phyloP scores from a whole-genome alignment of 2,888 invertebrate genomes.

The Pachymerium ferrugineum region DNA sequence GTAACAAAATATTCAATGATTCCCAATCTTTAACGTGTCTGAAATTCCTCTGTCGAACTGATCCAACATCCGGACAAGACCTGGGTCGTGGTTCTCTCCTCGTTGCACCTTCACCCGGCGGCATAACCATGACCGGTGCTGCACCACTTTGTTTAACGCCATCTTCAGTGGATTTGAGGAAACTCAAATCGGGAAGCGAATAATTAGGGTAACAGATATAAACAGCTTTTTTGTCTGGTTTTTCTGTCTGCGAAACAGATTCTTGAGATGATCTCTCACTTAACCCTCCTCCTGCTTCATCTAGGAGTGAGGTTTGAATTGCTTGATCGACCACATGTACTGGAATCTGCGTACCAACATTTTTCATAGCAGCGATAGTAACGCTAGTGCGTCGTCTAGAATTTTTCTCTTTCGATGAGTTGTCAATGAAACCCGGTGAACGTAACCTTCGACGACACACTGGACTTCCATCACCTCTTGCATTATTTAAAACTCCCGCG shows the following conservation, averaged over 20 bases:
- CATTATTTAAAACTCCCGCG: constrained; percentile 36
- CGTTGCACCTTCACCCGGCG: constrained; percentile 43
- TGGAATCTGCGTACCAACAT: constrained; percentile 41
- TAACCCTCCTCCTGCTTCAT: background rate
- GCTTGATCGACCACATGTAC: constrained; percentile 41
- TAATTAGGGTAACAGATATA: constrained; percentile 88
- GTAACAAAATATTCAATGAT: constrained; percentile 79
- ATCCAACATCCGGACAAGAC: constrained; percentile 75
- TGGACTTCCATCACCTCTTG: constrained; percentile 23
- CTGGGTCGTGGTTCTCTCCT: constrained; percentile 54
- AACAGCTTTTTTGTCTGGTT: constrained; percentile 54
- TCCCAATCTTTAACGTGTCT: constrained; percentile 89
- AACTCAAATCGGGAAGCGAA: constrained; percentile 79
- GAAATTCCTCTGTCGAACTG: constrained; percentile 70
- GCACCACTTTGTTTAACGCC: constrained; percentile 38
- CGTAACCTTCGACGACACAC: background rate
- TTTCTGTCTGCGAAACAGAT: background rate
- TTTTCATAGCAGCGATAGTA: constrained; percentile 37
- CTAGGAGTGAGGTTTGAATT: constrained; percentile 40
- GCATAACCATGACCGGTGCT: background rate
- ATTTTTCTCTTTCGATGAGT: background rate
- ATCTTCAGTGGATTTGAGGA: constrained; percentile 55
- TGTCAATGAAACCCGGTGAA: constrained; percentile 30
- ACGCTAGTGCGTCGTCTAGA: constrained; percentile 34
- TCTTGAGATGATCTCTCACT: background rate